Conservation (phyloP, 2,113 vertebrate species). For the Lates calcarifer region DNA sequence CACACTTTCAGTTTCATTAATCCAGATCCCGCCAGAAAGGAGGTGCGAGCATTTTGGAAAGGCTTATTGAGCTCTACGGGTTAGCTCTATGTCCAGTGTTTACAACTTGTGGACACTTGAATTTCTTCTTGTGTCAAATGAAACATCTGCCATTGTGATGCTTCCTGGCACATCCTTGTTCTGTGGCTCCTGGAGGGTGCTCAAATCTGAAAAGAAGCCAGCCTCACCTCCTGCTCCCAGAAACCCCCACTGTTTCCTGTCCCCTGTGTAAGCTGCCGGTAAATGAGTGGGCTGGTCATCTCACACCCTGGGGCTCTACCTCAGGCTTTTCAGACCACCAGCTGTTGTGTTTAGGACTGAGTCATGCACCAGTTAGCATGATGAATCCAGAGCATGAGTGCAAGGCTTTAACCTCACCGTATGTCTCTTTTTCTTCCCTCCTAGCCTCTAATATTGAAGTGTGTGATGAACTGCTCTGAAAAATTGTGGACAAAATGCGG, state of each 20-base stretch:
- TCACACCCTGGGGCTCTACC: slow-evolving; percentile 73
- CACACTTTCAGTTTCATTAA: slow-evolving; percentile 21
- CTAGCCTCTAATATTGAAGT: slow-evolving; percentile 2
- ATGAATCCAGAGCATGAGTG: slow-evolving; percentile 54
- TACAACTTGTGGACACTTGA: slow-evolving; percentile 44
- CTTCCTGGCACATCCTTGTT: slow-evolving; percentile 63
- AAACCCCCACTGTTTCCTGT: slow-evolving; percentile 68
- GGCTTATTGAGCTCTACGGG: slow-evolving; percentile 21
- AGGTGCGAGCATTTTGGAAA: no score
- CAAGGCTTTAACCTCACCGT: slow-evolving; percentile 54
- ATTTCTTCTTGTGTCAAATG: slow-evolving; percentile 26
- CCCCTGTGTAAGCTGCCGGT: slow-evolving; percentile 71
- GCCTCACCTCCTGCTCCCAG: slow-evolving; percentile 62
- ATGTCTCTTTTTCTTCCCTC: slow-evolving; percentile 24
- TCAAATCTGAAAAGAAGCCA: slow-evolving; percentile 70
- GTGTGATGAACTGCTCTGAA: not conserved
- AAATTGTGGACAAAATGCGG: not conserved
- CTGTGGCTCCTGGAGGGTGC: slow-evolving; percentile 62
- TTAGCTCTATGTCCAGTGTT: slow-evolving; percentile 27
- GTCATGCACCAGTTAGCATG: slow-evolving; percentile 74
- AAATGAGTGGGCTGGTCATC: slow-evolving; percentile 81
- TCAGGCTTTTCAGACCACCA: slow-evolving; percentile 78
- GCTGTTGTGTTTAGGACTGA: slow-evolving; percentile 79
- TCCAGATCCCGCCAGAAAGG: slow-evolving; percentile 29
- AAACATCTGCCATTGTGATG: slow-evolving; percentile 68